Evolutionary conservation across 2,888 invertebrate species (phyloP), one percentile per base, ranked within the genome.

Genomic region (Steinernema carpocapsae): DNA sequence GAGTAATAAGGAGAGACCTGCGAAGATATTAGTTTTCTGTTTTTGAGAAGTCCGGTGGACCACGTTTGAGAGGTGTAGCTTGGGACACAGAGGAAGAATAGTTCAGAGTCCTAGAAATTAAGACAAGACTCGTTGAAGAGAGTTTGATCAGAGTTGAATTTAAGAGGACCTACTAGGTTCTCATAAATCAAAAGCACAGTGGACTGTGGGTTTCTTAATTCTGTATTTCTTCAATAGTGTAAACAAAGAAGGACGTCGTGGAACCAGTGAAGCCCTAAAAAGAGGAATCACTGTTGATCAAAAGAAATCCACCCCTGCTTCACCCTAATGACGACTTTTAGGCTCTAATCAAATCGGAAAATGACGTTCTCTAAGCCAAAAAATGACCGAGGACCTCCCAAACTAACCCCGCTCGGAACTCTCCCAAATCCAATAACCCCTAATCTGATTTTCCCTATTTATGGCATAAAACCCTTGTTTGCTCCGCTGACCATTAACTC

Each of bases 11-110:
- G 48, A 7, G 48, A 48, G 24, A 64, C 64, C 37, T 37, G 37
- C 29, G 64, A 29, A 1, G 64, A 29, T 29, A 64, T 64, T 64
- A 64, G 10, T 64, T 56, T 56, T 26, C 32, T 29, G 29, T 64
- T 64, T 29, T 37, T 37, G 37, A 37, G n/a, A n/a, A n/a, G n/a
- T n/a, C n/a, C n/a, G n/a, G 56, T 22, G 6, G 56, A 2, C 56
- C 2, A 17, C 43, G 43, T 7, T 43, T 43, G 56, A 56, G 14
- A 26, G 26, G 51, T 19, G 12, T 6, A 19, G 51, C 12, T 10
- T 12, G 6, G n/a, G 19, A 19, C 6, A 10, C 12, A 51, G 6
- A n/a, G 51, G 19, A 10, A 19, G 51, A 19, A 19, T 10, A 19
- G 12, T 51, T 19, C n/a, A 19, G n/a, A 51, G 12, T 51, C 19